phyloP scores from a whole-genome alignment of 1,140 invertebrate genomes.

The Yoshiicerus persimilis region DNA sequence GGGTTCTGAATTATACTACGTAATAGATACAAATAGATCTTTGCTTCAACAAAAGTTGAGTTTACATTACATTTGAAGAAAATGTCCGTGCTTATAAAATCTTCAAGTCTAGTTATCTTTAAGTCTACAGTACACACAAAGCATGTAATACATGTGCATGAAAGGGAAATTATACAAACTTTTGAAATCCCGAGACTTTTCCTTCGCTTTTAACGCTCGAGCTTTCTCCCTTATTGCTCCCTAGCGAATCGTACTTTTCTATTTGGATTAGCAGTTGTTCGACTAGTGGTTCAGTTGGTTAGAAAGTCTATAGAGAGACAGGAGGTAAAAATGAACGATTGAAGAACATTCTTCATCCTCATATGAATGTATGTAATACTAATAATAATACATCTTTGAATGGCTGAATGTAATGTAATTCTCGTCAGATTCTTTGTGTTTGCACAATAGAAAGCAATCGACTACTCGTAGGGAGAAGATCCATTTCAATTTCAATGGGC shows the following conservation, averaged over 20 bases:
- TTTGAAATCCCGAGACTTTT: constrained; percentile 12
- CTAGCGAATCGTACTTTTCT: neutral
- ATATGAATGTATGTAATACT: neutral
- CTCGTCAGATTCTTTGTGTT: neutral
- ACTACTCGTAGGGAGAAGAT: constrained; percentile 9
- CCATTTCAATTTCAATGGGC: constrained; percentile 9
- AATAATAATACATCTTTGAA: constrained; percentile 7
- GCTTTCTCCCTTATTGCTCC: constrained; percentile 21
- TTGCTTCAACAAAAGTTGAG: neutral
- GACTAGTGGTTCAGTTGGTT: neutral
- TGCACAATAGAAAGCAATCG: constrained; percentile 18
- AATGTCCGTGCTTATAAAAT: neutral
- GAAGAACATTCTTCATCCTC: neutral
- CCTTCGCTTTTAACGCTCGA: neutral
- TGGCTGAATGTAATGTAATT: constrained; percentile 10
- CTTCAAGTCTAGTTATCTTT: neutral
- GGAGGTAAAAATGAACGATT: neutral
- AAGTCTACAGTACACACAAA: neutral
- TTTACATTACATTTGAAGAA: neutral
- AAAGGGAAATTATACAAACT: constrained; percentile 18
- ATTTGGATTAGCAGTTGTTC: neutral
- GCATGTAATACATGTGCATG: neutral
- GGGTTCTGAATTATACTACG: too few species aligned
- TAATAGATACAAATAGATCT: too few species aligned
- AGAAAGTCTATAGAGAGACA: constrained; percentile 4